These are phyloP conservation scores for Pterostichus niger DNA, from an alignment of 2,888 invertebrate genomes.

Conservation along the genomic window DNA sequence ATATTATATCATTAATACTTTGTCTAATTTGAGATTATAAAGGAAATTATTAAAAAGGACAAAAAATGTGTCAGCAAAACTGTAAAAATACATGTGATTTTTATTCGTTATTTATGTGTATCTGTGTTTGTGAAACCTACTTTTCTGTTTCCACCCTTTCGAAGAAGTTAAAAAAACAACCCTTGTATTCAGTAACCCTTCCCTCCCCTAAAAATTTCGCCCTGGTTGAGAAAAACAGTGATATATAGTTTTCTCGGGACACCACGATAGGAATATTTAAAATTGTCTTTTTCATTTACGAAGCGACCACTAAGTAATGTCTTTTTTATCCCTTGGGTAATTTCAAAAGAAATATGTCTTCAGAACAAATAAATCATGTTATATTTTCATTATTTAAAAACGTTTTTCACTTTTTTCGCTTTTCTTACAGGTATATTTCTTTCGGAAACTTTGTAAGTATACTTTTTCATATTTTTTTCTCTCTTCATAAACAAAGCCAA, in stretches of 20 bases:
- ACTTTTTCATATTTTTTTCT: constrained; percentile 1
- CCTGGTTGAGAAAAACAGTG: constrained; percentile 33
- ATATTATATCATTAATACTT: no score
- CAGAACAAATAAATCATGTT: constrained; percentile 41
- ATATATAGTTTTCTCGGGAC: constrained; percentile 50
- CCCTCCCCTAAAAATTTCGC: background rate
- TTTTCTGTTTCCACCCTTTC: background rate
- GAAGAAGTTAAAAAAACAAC: constrained; percentile 12
- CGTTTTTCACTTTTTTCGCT: constrained; percentile 43
- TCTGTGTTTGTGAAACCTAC: no score
- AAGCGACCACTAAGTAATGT: constrained; percentile 72
- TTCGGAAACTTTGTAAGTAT: background rate
- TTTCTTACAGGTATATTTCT: constrained; percentile 14
- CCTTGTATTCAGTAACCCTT: constrained; percentile 1
- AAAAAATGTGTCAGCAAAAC: no score
- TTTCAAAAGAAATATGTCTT: constrained; percentile 70
- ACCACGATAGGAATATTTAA: constrained; percentile 48
- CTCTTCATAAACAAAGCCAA: no score
- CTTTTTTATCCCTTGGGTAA: constrained; percentile 75
- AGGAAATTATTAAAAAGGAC: no score
- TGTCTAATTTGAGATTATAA: no score
- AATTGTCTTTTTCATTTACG: constrained; percentile 63
- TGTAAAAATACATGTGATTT: no score
- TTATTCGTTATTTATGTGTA: no score
- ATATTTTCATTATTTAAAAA: constrained; percentile 65